Evolutionary conservation across 2,113 vertebrate species (phyloP), one percentile per base, ranked within the genome.

Genomic region (Phyllostomus discolor): DNA sequence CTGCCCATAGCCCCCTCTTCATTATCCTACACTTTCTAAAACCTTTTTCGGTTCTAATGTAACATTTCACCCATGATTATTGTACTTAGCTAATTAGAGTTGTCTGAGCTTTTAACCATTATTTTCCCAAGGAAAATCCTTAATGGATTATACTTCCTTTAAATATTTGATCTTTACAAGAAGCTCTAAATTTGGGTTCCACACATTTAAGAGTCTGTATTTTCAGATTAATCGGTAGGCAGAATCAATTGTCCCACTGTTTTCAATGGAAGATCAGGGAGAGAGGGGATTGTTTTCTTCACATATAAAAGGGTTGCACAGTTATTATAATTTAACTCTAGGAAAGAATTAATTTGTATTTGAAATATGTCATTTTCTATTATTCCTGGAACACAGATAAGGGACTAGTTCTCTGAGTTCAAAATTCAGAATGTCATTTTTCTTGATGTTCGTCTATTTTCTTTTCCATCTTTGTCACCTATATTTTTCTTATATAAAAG

Each of bases 401-500:
- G 31, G 22, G 11, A 26, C 33, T 72, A 31, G 11, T 48, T 90
- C 4, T 15, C 54, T 92, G 54, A 87, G 26, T 79, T 69, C 48
- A 92, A 95, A 87, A 95, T 28, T 76, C 31, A 91, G 78, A 94
- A 81, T 82, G 52, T 17, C n/a, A 62, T 59, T 96, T 95, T 91
- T 93, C 64, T 96, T 62, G 28, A 38, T 81, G 3, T 92, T 54
- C 26, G 26, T 35, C 26, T 83, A 69, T 41, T 92, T 92, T 66
- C 43, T 72, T 28, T 79, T 85, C 22, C 15, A 31, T 78, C 20
- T 92, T 90, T 88, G 35, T 28, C 43, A 57, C 10, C 15, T 84
- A 43, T 43, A 43, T 43, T 43, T 43, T 43, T 9, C 43, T 96
- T 85, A 82, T 98, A 98, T 83, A 92, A 98, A 98, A 98, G 7